Conservation (phyloP, 2,797 vertebrate genomes). For the Telmatherina bonti region DNA sequence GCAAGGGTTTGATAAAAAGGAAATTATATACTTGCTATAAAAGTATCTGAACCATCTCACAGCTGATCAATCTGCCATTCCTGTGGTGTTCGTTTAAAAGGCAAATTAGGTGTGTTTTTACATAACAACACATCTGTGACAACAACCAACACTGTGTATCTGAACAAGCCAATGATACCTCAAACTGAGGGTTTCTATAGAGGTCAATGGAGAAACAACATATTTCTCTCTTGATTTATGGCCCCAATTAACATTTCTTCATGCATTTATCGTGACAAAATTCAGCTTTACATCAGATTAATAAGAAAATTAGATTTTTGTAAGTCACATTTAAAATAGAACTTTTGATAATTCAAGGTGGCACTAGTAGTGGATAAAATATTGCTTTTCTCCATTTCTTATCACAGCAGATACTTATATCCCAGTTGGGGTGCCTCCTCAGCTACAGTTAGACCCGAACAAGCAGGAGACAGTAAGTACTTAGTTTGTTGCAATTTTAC, state of each 20-base stretch:
- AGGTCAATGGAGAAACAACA: not conserved
- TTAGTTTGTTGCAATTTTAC: not conserved
- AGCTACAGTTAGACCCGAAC: not conserved
- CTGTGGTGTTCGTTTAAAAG: not conserved
- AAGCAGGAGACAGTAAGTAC: not conserved
- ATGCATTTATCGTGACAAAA: not conserved
- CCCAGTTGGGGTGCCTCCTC: not conserved
- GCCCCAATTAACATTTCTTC: not conserved
- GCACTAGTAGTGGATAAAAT: not conserved
- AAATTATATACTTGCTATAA: constrained; percentile 20
- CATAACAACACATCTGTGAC: not conserved
- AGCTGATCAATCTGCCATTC: constrained; percentile 14
- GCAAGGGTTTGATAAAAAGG: constrained; percentile 31
- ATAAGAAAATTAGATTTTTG: not conserved
- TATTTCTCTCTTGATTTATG: not conserved
- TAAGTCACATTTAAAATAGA: not conserved
- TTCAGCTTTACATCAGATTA: not conserved
- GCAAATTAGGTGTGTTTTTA: not conserved
- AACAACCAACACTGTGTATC: not conserved
- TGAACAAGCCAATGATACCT: not conserved
- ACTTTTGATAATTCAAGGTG: not conserved
- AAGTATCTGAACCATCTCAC: constrained; percentile 9
- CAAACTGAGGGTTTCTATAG: not conserved
- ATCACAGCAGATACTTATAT: not conserved
- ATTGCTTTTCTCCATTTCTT: not conserved